Base-by-base conservation (phyloP, 1,140 invertebrate genomes). In the Drosophila jambulina region DNA sequence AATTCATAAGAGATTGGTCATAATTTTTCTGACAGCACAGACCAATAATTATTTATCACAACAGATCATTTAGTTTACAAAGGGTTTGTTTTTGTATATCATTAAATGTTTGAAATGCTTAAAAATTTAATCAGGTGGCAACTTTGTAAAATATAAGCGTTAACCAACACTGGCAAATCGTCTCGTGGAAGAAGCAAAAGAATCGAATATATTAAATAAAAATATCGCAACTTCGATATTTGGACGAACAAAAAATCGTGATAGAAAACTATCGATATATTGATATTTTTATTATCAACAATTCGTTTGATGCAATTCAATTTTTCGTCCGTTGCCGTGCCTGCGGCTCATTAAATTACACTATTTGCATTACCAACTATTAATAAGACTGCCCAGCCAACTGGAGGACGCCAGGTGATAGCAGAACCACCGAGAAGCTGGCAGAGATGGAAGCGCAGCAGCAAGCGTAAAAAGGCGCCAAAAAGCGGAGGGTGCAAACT, bases 251-350 rank as follows among this genome's bases (percentile, higher is more conserved):
- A n/a, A n/a, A n/a, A n/a, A n/a, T n/a, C n/a, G n/a, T n/a, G n/a
- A n/a, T n/a, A n/a, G n/a, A n/a, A n/a, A n/a, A n/a, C n/a, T n/a
- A n/a, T n/a, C n/a, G n/a, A n/a, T n/a, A n/a, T n/a, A n/a, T n/a
- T n/a, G n/a, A n/a, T n/a, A n/a, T n/a, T n/a, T n/a, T n/a, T n/a
- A n/a, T n/a, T n/a, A n/a, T n/a, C n/a, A n/a, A n/a, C n/a, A n/a
- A n/a, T n/a, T 74, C 72, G 80, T 57, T 84, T 83, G 59, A 36
- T 75, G 64, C 58, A 82, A 78, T 87, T 88, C 68, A 84, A 84
- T 80, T 88, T 69, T 69, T 64, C 21, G 53, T 49, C 23, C 51
- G 48, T 77, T 77, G 56, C 29, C 9, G 15, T 23, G 34, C 61
- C 7, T 68, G n/a, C 48, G 65, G 69, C 49, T 27, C 54, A 68